Base-by-base conservation (phyloP, 64 coral and sea anemone species). In the Dendrophyllia cribrosa region DNA sequence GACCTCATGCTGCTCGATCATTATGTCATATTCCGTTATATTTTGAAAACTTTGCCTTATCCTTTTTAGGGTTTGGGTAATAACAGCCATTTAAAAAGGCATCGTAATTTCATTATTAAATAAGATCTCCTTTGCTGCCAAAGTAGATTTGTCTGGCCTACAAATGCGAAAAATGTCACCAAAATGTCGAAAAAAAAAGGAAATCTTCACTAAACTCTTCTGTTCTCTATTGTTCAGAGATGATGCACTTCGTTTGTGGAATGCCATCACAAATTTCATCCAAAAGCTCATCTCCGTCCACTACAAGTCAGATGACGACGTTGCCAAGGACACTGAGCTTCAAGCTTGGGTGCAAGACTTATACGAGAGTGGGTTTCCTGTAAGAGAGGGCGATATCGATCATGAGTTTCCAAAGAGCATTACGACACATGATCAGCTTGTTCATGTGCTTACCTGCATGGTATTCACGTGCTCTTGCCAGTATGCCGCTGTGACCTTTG, bases 391-490 rank as follows among this genome's bases (percentile, higher is more conserved):
- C 6, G 77, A 93, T 70, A 71, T 64, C 53, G 91, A 96, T 59
- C 95, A 96, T 52, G 45, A 76, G 21, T 96, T 89, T 49, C 95
- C 95, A 12, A 59, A 68, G 23, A 58, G n/a, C 9, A 24, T 96
- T 7, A 22, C 26, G 10, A 76, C 95, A 86, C 78, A 60, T 79
- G 79, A 96, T n/a, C 51, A 96, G n/a, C 87, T 96, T 2, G 44
- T 74, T 4, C 86, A 90, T 25, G 3, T 93, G 60, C 26, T 96
- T 15, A 96, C 95, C 3, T 93, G 91, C 44, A 62, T 96, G 4
- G 25, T 93, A 21, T 96, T 96, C 87, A 96, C 90, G 46, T 93
- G 95, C 58, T 80, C 95, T 0, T 93, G 95, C 58, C 95, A 96
- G 77, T 88, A 93, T 60, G 91, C 95, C 7, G 95, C 91, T 22